Evolutionary conservation across 1,140 invertebrate genomes (phyloP).

Genomic region (Drosophila tani): DNA sequence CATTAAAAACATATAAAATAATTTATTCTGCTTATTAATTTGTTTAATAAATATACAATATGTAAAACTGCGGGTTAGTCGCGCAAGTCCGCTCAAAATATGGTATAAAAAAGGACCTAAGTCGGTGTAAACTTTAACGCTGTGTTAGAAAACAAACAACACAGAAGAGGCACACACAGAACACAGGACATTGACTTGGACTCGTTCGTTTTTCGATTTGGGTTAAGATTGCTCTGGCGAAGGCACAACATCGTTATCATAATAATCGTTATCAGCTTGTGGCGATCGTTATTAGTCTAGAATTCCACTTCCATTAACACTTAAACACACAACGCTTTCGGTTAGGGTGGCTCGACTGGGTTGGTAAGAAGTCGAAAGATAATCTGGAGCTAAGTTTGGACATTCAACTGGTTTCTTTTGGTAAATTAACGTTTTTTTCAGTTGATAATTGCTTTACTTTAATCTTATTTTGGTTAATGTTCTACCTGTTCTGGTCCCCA

Average conservation of each 20-base stretch:
- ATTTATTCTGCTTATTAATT: slow-evolving; percentile 83
- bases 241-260: slow-evolving; percentile 53
- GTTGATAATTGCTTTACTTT: no score
- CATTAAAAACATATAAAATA: slow-evolving; percentile 83
- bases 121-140: slow-evolving; percentile 49
- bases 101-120: slow-evolving; percentile 48
- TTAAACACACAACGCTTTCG: slow-evolving; percentile 45
- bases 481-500: slow-evolving; percentile 1
- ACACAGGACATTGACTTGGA: slow-evolving; percentile 56
- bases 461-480: not conserved
- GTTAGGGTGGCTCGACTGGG: slow-evolving; percentile 14
- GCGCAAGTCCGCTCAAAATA: slow-evolving; percentile 47
- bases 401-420: slow-evolving; percentile 1
- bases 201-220: slow-evolving; percentile 24
- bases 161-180: slow-evolving; percentile 34
- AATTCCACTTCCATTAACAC: slow-evolving; percentile 43
- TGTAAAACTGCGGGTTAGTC: slow-evolving; percentile 71
- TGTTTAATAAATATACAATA: slow-evolving; percentile 83
- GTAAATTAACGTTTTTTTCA: no score
- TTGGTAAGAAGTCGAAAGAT: slow-evolving; percentile 3
- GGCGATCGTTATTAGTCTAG: slow-evolving; percentile 48
- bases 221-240: slow-evolving; percentile 53
- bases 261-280: slow-evolving; percentile 37
- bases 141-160: slow-evolving; percentile 51
- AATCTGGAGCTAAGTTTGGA: slow-evolving; percentile 8